These are phyloP conservation scores for Drosophila eugracilis DNA, from an alignment of 1,140 invertebrate genomes.

Conservation along the genomic window DNA sequence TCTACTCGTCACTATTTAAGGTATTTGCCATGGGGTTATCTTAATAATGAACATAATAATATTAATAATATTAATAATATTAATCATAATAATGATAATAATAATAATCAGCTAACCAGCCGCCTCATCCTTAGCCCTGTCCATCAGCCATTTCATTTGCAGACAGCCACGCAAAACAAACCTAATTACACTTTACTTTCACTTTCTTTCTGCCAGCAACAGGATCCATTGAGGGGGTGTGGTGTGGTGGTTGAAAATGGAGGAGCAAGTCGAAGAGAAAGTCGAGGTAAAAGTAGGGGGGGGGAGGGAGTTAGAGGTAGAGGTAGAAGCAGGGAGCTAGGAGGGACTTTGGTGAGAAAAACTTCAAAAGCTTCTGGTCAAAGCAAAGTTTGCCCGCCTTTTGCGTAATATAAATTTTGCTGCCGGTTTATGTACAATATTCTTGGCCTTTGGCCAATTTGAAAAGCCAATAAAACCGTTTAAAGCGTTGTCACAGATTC, in stretches of 20 bases:
- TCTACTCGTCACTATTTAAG: slow-evolving; percentile 22
- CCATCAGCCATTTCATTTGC: slow-evolving; percentile 69
- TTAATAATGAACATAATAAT: slow-evolving; percentile 9
- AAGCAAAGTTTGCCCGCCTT: slow-evolving; percentile 41
- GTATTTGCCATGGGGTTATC: slow-evolving; percentile 6
- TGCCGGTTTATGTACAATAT: slow-evolving; percentile 48
- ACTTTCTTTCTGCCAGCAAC: slow-evolving; percentile 58
- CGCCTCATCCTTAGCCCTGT: background rate
- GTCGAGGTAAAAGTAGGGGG: background rate
- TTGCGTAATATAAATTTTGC: slow-evolving; percentile 47
- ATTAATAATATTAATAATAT: slow-evolving; percentile 10
- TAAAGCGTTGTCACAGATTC: slow-evolving; percentile 54
- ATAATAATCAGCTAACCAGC: slow-evolving; percentile 10
- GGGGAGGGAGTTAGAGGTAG: background rate
- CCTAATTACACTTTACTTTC: slow-evolving; percentile 80
- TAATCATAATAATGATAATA: slow-evolving; percentile 10
- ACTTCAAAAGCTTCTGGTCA: slow-evolving; percentile 60
- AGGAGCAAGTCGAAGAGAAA: no score
- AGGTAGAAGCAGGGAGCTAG: background rate
- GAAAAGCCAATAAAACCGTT: slow-evolving; percentile 74
- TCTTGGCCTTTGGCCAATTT: slow-evolving; percentile 69
- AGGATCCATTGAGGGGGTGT: no score
- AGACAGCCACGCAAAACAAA: slow-evolving; percentile 77
- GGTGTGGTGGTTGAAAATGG: no score
- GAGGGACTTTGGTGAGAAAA: slow-evolving; percentile 35